Evolutionary conservation across 2,888 invertebrate species (phyloP).

Genomic region (Orthosia gracilis): DNA sequence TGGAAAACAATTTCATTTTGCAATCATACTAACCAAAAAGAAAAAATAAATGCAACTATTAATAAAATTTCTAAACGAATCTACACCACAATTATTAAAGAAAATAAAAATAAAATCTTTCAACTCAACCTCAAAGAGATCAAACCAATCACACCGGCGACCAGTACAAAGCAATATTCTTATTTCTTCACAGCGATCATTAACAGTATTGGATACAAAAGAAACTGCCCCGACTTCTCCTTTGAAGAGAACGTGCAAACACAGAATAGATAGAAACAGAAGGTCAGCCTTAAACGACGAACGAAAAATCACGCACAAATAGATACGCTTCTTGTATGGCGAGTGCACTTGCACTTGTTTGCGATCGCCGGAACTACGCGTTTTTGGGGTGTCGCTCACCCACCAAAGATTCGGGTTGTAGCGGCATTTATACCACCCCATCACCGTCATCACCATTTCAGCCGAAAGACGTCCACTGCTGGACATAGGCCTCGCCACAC

Average conservation of each 20-base stretch:
- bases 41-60: neutral
- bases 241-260: slow-evolving; percentile 42
- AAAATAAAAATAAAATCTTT: slow-evolving; percentile 9
- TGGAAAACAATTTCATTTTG: neutral
- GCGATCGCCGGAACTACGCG: too few species aligned
- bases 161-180: slow-evolving; percentile 43
- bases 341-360: neutral
- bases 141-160: slow-evolving; percentile 34
- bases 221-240: slow-evolving; percentile 40
- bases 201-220: slow-evolving; percentile 60
- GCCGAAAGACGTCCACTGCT: too few species aligned
- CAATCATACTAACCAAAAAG: too few species aligned
- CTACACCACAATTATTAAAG: neutral
- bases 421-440: too few species aligned
- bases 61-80: neutral
- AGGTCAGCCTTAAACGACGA: neutral
- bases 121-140: slow-evolving; percentile 29
- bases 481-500: too few species aligned
- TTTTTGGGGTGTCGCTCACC: too few species aligned
- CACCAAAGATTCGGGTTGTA: too few species aligned
- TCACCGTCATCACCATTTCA: too few species aligned
- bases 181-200: slow-evolving; percentile 54
- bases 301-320: neutral
- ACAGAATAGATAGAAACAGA: slow-evolving; percentile 16
- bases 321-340: neutral